These are phyloP conservation scores for Cyphotilapia sp. DNA, from an alignment of 2,113 vertebrate genomes.

Conservation along the genomic window DNA sequence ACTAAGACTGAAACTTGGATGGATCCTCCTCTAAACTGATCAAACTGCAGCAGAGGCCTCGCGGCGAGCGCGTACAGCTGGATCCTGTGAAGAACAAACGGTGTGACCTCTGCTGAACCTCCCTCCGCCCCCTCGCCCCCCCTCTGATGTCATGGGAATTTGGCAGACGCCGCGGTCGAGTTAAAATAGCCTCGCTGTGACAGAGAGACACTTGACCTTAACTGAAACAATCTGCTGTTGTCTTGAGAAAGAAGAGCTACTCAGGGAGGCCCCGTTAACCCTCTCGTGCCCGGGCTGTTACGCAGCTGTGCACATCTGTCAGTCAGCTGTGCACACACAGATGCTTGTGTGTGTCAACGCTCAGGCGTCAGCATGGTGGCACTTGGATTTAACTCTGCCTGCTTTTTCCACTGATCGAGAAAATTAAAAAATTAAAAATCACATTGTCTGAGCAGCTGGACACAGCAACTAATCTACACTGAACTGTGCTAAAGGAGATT, in stretches of 20 bases:
- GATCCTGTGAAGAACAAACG: background rate
- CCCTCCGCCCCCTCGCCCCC: background rate
- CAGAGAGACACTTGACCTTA: background rate
- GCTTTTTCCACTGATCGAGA: background rate
- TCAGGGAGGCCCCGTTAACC: background rate
- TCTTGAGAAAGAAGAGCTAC: background rate
- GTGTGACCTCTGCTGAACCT: background rate
- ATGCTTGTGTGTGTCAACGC: background rate
- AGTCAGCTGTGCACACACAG: background rate
- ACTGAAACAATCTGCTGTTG: background rate
- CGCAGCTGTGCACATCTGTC: background rate
- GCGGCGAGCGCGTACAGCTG: background rate
- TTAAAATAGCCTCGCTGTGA: constrained; percentile 17
- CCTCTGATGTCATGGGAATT: constrained; percentile 19
- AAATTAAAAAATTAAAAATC: rapidly evolving
- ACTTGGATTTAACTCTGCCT: background rate
- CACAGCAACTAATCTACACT: rapidly evolving
- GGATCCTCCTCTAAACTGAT: background rate
- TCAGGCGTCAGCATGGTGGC: background rate
- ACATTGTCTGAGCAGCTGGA: rapidly evolving
- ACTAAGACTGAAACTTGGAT: background rate
- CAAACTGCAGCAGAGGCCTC: background rate
- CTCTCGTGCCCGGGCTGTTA: background rate
- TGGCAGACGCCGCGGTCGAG: background rate
- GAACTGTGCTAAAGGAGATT: rapidly evolving